Conservation (phyloP, 2,797 vertebrate species). For the Garrulus glandarius region DNA sequence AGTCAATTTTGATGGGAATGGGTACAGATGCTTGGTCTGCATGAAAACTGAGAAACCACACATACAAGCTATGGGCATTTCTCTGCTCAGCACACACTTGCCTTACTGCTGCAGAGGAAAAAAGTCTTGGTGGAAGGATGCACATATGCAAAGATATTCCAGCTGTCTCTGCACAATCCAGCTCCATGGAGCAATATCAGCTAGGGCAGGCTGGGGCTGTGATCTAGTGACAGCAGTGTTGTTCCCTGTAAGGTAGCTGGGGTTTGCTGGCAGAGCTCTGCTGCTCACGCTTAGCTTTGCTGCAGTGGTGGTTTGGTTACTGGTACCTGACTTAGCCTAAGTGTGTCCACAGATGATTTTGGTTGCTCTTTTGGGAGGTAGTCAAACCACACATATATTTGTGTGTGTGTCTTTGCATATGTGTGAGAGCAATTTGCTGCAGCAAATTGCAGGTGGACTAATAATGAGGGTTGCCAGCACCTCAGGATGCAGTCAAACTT, state of each 20-base stretch:
- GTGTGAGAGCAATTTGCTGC: not conserved
- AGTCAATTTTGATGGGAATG: not conserved
- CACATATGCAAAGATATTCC: not conserved
- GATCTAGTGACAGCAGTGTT: accelerated
- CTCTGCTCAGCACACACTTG: not conserved
- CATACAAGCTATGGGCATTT: not conserved
- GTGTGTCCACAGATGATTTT: not conserved
- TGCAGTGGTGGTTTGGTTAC: not conserved
- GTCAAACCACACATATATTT: accelerated
- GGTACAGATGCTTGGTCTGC: not conserved
- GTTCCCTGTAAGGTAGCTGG: not conserved
- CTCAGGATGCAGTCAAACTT: not conserved
- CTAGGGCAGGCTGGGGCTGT: not conserved
- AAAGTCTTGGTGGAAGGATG: not conserved
- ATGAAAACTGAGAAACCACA: not conserved
- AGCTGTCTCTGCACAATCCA: not conserved
- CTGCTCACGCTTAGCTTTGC: not conserved
- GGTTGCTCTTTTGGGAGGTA: not conserved
- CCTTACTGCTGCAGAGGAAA: not conserved
- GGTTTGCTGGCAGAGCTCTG: not conserved
- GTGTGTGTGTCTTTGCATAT: accelerated
- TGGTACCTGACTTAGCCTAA: not conserved
- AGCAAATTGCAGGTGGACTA: not conserved
- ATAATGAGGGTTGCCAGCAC: not conserved
- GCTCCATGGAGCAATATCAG: not conserved